Conservation (phyloP, 1,140 invertebrate species). For the Andricus grossulariae region DNA sequence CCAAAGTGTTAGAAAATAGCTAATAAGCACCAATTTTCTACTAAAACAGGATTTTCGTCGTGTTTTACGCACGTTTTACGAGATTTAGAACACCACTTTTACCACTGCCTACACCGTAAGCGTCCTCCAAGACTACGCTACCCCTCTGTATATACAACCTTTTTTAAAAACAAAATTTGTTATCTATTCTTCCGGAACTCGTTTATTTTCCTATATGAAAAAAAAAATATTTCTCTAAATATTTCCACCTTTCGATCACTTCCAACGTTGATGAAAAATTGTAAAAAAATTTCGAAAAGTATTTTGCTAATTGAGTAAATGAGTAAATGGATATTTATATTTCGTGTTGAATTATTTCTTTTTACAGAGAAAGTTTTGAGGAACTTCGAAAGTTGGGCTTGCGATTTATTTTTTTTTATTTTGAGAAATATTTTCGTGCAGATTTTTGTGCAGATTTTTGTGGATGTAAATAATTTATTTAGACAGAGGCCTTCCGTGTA, state of each 20-base stretch:
- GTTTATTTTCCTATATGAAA: background rate
- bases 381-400: background rate
- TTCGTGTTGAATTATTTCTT: no score
- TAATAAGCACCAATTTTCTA: conserved; percentile 28
- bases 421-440: conserved; percentile 7
- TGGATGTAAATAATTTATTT: conserved; percentile 13
- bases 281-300: background rate
- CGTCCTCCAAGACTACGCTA: conserved; percentile 37
- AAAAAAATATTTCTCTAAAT: conserved; percentile 26
- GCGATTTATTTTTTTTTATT: background rate
- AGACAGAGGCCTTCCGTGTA: conserved; percentile 36
- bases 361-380: background rate
- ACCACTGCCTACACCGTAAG: conserved; percentile 59
- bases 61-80: conserved; percentile 23
- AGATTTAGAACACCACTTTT: conserved; percentile 42
- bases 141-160: conserved; percentile 31
- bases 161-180: conserved; percentile 25
- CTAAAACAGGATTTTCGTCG: conserved; percentile 1
- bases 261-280: background rate
- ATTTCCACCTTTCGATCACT: background rate
- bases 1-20: conserved; percentile 21
- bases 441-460: conserved; percentile 4
- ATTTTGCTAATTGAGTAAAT: conserved; percentile 19
- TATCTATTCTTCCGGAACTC: background rate
- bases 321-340: no score